phyloP scores from a whole-genome alignment of 2,113 vertebrate species.

The Pipra filicauda region DNA sequence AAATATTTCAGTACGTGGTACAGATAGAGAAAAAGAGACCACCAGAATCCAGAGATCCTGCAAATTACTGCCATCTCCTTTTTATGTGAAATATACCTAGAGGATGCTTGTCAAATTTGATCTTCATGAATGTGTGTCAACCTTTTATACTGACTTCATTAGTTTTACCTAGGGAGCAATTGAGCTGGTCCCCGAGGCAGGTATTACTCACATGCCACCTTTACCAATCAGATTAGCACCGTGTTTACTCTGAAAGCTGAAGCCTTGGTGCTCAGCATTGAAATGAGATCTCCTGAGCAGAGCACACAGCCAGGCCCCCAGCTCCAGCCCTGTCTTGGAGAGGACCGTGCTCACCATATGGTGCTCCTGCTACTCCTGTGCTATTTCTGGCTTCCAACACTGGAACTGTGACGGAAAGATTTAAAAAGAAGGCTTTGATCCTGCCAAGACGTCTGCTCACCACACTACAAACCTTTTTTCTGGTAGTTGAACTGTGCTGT shows the following conservation, averaged over 20 bases:
- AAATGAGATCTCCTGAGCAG: not conserved
- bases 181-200: not conserved
- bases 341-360: not conserved
- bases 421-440: not conserved
- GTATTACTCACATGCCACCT: not conserved
- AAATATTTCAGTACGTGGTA: not conserved
- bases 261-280: not conserved
- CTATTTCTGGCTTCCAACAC: not conserved
- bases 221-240: not conserved
- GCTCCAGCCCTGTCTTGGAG: not conserved
- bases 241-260: not conserved
- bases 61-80: not conserved
- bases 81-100: not conserved
- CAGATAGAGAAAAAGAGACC: not conserved
- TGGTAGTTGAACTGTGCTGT: not conserved
- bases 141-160: not conserved
- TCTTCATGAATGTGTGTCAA: not conserved
- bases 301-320: not conserved
- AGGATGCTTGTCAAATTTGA: not conserved
- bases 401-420: not conserved
- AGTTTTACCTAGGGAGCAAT: not conserved
- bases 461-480: not conserved
- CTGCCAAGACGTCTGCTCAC: not conserved
- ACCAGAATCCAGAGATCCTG: not conserved
- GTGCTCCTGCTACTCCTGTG: not conserved